Evolutionary conservation across 1,140 invertebrate species (phyloP).

Genomic region (Papilio dardanus): DNA sequence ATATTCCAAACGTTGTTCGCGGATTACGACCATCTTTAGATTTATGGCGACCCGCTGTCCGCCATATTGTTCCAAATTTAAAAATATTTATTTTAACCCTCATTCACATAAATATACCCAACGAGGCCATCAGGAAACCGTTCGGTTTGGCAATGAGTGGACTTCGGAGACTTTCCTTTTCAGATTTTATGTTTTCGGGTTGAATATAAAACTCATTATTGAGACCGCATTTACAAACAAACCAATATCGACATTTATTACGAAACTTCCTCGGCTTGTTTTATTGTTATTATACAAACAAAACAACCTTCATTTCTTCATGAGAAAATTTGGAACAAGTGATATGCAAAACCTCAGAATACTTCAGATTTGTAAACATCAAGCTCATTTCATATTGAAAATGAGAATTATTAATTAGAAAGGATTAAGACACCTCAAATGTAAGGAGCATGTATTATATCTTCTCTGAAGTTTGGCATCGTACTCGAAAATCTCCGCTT

Average conservation of each 20-base stretch:
- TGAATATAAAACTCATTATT: constrained; percentile 35
- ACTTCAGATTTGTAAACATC: background rate
- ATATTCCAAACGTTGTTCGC: constrained; percentile 70
- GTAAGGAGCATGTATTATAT: background rate
- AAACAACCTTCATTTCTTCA: background rate
- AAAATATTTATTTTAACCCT: constrained; percentile 75
- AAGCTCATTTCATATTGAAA: background rate
- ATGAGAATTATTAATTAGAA: background rate
- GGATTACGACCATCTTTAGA: constrained; percentile 76
- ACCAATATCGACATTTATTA: constrained; percentile 18
- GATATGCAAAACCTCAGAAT: background rate
- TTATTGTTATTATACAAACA: constrained; percentile 5
- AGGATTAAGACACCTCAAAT: background rate
- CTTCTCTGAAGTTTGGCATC: background rate
- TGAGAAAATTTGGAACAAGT: background rate
- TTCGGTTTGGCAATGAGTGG: constrained; percentile 61
- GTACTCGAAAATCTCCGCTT: background rate
- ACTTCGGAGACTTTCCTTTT: constrained; percentile 60
- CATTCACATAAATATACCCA: constrained; percentile 54
- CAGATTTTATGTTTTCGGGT: constrained; percentile 58
- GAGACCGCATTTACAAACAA: constrained; percentile 21
- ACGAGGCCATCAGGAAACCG: constrained; percentile 50
- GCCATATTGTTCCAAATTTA: constrained; percentile 80
- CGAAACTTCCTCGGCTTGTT: constrained; percentile 11
- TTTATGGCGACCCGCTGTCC: constrained; percentile 75